Percentiles rank a stretch among this genome's conserved stretches.
Conservation (phyloP, 2,888 invertebrate species). For the Linnaemya vulpina region DNA sequence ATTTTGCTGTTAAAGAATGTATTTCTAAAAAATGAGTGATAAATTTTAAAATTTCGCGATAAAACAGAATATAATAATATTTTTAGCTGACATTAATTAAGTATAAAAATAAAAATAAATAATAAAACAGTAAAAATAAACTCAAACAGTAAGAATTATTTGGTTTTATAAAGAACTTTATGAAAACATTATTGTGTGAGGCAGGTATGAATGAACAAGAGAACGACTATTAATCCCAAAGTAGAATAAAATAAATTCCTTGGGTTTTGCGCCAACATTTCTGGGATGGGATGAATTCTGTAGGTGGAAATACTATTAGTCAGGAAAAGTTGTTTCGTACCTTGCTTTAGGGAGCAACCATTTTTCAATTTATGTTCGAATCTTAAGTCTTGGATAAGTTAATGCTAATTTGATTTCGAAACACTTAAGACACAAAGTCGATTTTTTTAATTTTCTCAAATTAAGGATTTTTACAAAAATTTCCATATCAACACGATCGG, state of each 20-base stretch:
- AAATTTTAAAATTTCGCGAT: conserved; percentile 47
- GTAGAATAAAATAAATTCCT: too few relatives aligned
- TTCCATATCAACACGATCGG: background rate
- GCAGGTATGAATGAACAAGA: too few relatives aligned
- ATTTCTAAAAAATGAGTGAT: conserved; percentile 63
- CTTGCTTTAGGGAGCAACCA: background rate
- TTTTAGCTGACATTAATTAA: conserved; percentile 60
- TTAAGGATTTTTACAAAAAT: background rate
- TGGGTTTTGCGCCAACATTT: too few relatives aligned
- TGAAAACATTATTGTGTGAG: background rate
- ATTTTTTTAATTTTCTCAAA: background rate
- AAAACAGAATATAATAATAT: conserved; percentile 42
- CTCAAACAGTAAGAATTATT: background rate
- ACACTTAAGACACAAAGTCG: background rate
- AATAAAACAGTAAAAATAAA: conserved; percentile 32
- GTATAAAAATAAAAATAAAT: conserved; percentile 50
- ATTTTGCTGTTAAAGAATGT: conserved; percentile 31
- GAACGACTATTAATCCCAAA: too few relatives aligned
- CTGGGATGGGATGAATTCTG: too few relatives aligned
- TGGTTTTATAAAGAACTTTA: background rate
- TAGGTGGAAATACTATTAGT: background rate
- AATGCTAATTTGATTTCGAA: background rate
- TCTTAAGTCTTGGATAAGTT: background rate
- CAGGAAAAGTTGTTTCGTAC: background rate
- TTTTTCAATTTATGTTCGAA: conserved; percentile 1